Evolutionary conservation across 1,140 invertebrate genomes (phyloP).

Genomic region (Ceratosolen fusciceps): DNA sequence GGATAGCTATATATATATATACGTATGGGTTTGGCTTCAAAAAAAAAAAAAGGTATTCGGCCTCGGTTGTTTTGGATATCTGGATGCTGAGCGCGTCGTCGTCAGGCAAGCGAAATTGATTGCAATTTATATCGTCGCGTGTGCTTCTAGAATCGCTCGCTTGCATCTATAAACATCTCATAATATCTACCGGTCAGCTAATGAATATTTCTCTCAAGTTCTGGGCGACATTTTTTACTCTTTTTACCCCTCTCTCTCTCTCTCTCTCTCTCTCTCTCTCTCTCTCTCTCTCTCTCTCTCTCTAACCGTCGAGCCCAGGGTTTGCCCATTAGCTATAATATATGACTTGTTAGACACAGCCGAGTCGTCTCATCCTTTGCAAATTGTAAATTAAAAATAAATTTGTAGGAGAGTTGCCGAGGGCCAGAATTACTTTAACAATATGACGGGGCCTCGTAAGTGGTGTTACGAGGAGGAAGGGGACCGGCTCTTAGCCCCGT

Average conservation of each 20-base stretch:
- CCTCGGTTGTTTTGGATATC: neutral
- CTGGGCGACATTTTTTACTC: neutral
- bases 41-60: slow-evolving; percentile 19
- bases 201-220: neutral
- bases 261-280: too few relatives aligned
- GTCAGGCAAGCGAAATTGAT: slow-evolving; percentile 3
- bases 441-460: too few relatives aligned
- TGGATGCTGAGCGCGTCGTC: neutral
- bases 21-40: neutral
- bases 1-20: neutral
- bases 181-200: neutral
- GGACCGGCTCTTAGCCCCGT: too few relatives aligned
- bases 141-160: neutral
- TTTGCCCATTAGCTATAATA: too few relatives aligned
- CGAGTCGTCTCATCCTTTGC: too few relatives aligned
- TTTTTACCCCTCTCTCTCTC: neutral
- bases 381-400: too few relatives aligned
- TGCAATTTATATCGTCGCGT: slow-evolving; percentile 22
- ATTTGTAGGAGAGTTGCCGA: too few relatives aligned
- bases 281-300: too few relatives aligned
- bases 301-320: too few relatives aligned
- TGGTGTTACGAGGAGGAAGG: too few relatives aligned
- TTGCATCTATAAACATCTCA: neutral
- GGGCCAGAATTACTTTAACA: too few relatives aligned
- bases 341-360: too few relatives aligned